phyloP scores from a whole-genome alignment of 2,888 invertebrate species.

The Peribatodes rhomboidaria region DNA sequence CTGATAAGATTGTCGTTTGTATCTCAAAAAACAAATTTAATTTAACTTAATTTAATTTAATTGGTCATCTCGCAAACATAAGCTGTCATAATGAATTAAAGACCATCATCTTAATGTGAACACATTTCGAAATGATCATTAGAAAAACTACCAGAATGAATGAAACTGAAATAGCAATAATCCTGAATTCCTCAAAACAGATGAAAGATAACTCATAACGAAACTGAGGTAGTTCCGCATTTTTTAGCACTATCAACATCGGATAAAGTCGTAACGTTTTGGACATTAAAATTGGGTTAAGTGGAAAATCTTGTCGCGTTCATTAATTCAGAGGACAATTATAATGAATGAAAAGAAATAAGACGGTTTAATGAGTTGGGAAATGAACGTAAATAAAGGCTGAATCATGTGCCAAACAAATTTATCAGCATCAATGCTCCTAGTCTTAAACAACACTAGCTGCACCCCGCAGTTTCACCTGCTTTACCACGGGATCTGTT shows the following conservation, averaged over 20 bases:
- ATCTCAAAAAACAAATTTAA: no score
- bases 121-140: background rate
- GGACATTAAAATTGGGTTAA: slow-evolving; percentile 17
- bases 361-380: background rate
- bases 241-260: slow-evolving; percentile 9
- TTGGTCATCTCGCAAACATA: no score
- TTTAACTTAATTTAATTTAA: no score
- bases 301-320: slow-evolving; percentile 27
- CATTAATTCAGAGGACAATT: slow-evolving; percentile 8
- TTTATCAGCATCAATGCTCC: background rate
- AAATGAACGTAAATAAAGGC: slow-evolving; percentile 13
- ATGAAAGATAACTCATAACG: slow-evolving; percentile 10
- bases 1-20: no score
- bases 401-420: slow-evolving; percentile 8
- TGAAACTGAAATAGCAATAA: slow-evolving; percentile 13
- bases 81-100: no score
- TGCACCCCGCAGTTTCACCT: no score
- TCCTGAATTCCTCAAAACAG: slow-evolving; percentile 10
- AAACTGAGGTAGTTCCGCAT: slow-evolving; percentile 18
- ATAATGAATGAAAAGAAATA: slow-evolving; percentile 26
- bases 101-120: background rate
- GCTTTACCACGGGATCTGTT: no score
- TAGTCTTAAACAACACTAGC: no score
- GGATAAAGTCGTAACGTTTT: slow-evolving; percentile 16
- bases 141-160: slow-evolving; percentile 6